Evolutionary conservation across 1,140 invertebrate genomes (phyloP), one percentile per base, ranked within the genome.

Genomic region (Zaprionus inermis): DNA sequence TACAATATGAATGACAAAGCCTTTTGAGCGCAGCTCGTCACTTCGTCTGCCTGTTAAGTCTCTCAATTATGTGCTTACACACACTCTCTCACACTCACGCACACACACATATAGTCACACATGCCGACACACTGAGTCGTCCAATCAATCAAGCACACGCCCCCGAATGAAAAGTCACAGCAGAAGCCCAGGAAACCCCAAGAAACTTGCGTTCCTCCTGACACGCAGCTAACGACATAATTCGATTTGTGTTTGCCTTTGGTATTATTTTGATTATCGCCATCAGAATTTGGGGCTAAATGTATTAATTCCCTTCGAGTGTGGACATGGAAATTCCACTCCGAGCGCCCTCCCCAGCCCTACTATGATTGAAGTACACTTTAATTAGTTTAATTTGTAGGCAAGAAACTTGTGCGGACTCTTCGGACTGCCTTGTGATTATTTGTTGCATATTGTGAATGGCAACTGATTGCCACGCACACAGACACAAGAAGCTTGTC

Each of bases 331-430:
- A n/a, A n/a, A n/a, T 46, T 11, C 28, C 12, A 28, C 28, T 28
- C 16, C 18, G n/a, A n/a, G n/a, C n/a, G n/a, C 3, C 55, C 11
- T 67, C 30, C 22, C 16, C 11, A 9, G 24, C 2, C 28, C 1
- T 41, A 61, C 52, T 18, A 16, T 46, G 44, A 59, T 64, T 69
- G 41, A 56, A 73, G 55, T 84, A 58, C 58, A 89, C 72, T 89
- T 79, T 89, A 89, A 89, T 89, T 76, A 90, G 74, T 74, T 81
- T 89, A 89, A 89, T 89, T 89, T 84, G 89, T 84, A 81, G 60
- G 69, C 74, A 81, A 70, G 63, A 67, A 63, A 66, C 22, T 64
- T 66, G 61, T 41, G 12, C 14, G 34, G 52, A 18, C 20, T 24
- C 64, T 20, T 64, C 55, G 61, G 72, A 72, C 76, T 56, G 71